A percentile compares a stretch with the other conserved stretches of the same genome.
Conservation (phyloP, 2,113 vertebrate genomes). For the Edolisoma coerulescens region DNA sequence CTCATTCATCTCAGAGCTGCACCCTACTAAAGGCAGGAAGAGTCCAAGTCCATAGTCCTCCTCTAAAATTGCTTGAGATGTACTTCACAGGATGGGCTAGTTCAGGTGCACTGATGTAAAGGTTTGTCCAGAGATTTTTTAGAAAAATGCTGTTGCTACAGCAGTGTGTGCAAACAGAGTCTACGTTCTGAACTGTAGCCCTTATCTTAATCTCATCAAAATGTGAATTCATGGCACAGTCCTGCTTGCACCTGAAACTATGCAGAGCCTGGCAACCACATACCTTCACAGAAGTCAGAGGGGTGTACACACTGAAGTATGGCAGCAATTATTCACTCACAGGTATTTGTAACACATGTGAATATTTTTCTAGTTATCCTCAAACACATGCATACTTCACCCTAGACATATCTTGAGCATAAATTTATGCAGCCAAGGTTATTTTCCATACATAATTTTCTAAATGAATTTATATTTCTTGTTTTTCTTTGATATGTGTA, state of each 20-base stretch:
- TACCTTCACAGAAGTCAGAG: not conserved
- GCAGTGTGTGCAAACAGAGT: not conserved
- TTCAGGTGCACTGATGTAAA: not conserved
- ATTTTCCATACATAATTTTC: not conserved
- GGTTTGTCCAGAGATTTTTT: not conserved
- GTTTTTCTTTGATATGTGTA: not conserved
- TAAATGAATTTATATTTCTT: not conserved
- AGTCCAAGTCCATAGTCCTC: not conserved
- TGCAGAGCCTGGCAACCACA: not conserved
- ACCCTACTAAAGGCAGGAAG: not conserved
- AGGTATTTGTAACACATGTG: not conserved
- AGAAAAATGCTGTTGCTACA: not conserved
- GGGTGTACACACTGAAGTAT: not conserved
- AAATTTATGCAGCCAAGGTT: not conserved
- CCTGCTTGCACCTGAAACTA: not conserved
- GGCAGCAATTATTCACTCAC: not conserved
- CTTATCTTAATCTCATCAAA: not conserved
- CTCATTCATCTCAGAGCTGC: not conserved
- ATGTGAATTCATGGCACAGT: not conserved
- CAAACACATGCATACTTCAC: not conserved
- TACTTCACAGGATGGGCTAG: not conserved
- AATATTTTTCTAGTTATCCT: not conserved
- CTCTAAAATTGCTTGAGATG: not conserved
- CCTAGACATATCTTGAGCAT: not conserved
- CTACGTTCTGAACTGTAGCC: not conserved